Base-by-base conservation (phyloP, 2,888 invertebrate species). In the Heterodera filipjevi region DNA sequence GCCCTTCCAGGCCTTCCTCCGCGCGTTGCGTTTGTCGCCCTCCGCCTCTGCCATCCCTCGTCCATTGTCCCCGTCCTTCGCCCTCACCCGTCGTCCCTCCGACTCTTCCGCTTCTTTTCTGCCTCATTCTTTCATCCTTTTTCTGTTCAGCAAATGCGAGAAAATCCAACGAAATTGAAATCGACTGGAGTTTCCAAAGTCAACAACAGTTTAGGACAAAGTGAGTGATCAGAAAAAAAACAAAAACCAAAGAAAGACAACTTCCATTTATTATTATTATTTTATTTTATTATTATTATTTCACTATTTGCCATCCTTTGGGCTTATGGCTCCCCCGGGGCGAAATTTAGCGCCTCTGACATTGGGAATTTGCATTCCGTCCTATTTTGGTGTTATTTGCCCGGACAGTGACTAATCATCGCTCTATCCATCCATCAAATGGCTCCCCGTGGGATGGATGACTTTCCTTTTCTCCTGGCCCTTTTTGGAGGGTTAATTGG, bases 121-220 rank as follows among this genome's bases (percentile, higher is more conserved):
- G 32, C 12, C 59, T 59, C 59, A 59, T 8, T 19, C 71, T 49
- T 71, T 71, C 30, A 14, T 32, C 49, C 49, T 19, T 71, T 14
- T 59, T 5, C 8, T 33, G 33, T 22, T 19, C 73, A 22, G 33
- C 53, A 27, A 46, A 33, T 66, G 66, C 59, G 16, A 19, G 32
- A 33, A 75, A 75, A 44, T 49, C 75, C 46, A 75, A 59, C 22
- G 75, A 75, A 59, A 75, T 75, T n/a, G 53, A 75, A 32, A 64
- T 64, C 8, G 75, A 75, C 33, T 75, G 75, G 75, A 75, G 46
- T 22, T n/a, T 74, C 32, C 66, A 27, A n/a, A 27, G 30, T 1
- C 30, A 33, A n/a, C 53, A 19, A 22, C 59, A 59, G 27, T 10
- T n/a, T n/a, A 22, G 59, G 12, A 22, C 27, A 59, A 8, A 8